Evolutionary conservation across 2,113 vertebrate genomes (phyloP).

Genomic region (Gavia stellata): DNA sequence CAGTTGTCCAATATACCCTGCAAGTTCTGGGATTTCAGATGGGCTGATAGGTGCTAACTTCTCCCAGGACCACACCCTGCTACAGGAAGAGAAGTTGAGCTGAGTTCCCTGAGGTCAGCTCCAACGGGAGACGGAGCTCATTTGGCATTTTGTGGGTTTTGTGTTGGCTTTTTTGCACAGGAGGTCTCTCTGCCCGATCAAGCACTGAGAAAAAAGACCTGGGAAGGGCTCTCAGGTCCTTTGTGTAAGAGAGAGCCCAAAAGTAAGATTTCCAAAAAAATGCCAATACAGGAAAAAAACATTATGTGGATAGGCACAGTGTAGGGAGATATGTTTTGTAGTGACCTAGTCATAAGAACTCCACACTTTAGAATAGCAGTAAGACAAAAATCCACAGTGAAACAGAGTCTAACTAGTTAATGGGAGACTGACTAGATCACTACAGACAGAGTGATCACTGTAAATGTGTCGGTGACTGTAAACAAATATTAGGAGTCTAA

Average conservation of each 20-base stretch:
- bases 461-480: background rate
- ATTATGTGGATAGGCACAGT: background rate
- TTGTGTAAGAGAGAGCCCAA: background rate
- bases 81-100: background rate
- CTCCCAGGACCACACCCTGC: background rate
- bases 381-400: background rate
- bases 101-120: background rate
- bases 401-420: background rate
- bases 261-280: background rate
- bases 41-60: background rate
- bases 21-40: background rate
- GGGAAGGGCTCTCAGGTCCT: background rate
- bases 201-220: background rate
- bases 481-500: background rate
- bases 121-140: background rate
- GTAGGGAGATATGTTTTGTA: background rate
- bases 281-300: background rate
- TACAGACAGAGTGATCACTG: background rate
- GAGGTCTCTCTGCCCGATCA: background rate
- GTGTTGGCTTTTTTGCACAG: background rate
- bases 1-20: background rate
- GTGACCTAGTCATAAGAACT: background rate
- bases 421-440: background rate
- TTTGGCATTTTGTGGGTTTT: background rate
- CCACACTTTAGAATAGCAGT: background rate